phyloP scores from a whole-genome alignment of 1,140 invertebrate species.

The Papilio polytes region DNA sequence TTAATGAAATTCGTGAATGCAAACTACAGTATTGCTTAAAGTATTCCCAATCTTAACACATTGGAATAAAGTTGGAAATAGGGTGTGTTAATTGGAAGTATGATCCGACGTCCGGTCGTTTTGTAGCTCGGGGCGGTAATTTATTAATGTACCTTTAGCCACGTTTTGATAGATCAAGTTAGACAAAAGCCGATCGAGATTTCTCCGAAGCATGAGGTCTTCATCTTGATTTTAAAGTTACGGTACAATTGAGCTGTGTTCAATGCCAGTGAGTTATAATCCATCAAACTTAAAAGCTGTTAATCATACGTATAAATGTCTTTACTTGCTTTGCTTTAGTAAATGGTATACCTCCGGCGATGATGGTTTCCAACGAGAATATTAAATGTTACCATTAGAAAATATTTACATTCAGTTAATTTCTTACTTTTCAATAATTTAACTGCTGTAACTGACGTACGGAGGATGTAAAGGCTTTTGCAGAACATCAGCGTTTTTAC shows the following conservation, averaged over 20 bases:
- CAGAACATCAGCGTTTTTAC: too few species aligned
- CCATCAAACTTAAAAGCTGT: constrained; percentile 43
- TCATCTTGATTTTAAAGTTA: constrained; percentile 69
- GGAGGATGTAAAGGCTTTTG: too few species aligned
- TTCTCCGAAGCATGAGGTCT: constrained; percentile 64
- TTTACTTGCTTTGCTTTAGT: constrained; percentile 33
- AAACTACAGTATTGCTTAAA: constrained; percentile 51
- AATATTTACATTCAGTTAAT: too few species aligned
- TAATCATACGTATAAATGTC: constrained; percentile 41
- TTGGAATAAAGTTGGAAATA: constrained; percentile 45
- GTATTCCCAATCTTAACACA: constrained; percentile 43
- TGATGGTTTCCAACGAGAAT: neutral
- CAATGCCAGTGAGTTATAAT: constrained; percentile 43
- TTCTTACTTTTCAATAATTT: too few species aligned
- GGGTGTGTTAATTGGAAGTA: constrained; percentile 45
- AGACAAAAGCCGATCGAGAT: constrained; percentile 61
- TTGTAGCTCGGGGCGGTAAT: constrained; percentile 68
- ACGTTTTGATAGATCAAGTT: constrained; percentile 69
- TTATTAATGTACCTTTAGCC: constrained; percentile 68
- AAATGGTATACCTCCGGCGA: constrained; percentile 38
- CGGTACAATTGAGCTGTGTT: constrained; percentile 61
- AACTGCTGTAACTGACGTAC: too few species aligned
- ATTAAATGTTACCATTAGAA: neutral
- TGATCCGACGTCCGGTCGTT: constrained; percentile 64
- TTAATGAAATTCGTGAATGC: constrained; percentile 75